These are phyloP conservation scores for Hyposoter didymator DNA, from an alignment of 2,888 invertebrate genomes.

Conservation along the genomic window DNA sequence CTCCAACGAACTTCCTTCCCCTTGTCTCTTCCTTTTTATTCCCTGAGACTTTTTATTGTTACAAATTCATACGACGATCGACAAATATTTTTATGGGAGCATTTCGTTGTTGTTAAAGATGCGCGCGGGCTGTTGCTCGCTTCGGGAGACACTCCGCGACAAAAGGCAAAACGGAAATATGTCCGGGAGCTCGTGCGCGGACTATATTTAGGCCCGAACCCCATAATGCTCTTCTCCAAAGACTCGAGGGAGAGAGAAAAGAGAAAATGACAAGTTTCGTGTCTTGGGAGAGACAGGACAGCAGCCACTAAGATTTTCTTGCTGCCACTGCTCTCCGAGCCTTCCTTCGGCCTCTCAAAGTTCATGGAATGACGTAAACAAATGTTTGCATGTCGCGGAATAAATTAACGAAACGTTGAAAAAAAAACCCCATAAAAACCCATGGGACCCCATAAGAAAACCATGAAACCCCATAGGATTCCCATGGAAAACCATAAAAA, in stretches of 20 bases:
- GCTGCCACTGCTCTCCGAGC: too few species aligned
- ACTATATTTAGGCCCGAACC: conserved; percentile 70
- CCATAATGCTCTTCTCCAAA: conserved; percentile 34
- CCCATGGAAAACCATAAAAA: too few species aligned
- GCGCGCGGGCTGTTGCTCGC: neutral
- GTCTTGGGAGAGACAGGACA: conserved; percentile 19
- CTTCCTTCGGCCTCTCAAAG: too few species aligned
- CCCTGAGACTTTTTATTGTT: conserved; percentile 34
- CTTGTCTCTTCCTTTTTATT: conserved; percentile 21
- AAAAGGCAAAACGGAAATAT: conserved; percentile 52
- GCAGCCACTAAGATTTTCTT: too few species aligned
- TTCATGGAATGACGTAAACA: too few species aligned
- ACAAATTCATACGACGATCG: conserved; percentile 25
- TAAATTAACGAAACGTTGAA: too few species aligned
- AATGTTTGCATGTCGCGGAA: too few species aligned
- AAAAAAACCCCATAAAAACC: too few species aligned
- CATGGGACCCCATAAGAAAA: too few species aligned
- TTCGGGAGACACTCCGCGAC: conserved; percentile 28
- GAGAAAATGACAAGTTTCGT: conserved; percentile 16
- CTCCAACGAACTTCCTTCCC: conserved; percentile 24
- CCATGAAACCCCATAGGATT: too few species aligned
- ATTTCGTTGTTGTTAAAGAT: conserved; percentile 38
- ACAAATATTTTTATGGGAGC: neutral
- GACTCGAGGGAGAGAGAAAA: conserved; percentile 19
- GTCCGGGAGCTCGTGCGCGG: conserved; percentile 41